Evolutionary conservation across 2,113 vertebrate genomes (phyloP).

Genomic region (Barbus barbus): DNA sequence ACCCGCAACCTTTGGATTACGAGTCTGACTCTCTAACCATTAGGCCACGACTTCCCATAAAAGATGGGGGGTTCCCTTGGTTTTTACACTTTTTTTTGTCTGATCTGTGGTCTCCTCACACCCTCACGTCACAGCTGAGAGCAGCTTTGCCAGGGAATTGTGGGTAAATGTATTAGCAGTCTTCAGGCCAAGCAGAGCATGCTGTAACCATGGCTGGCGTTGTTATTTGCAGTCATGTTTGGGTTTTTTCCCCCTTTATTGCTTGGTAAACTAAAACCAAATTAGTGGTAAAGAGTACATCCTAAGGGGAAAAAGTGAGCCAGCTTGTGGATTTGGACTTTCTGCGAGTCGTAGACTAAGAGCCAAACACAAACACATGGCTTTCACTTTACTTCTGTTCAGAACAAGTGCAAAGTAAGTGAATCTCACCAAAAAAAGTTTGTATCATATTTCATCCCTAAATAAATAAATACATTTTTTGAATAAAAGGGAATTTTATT

Average conservation of each 20-base stretch:
- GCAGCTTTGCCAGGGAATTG: conserved; percentile 56
- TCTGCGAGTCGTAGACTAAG: neutral
- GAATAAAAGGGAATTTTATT: too few relatives aligned
- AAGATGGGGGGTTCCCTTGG: too few relatives aligned
- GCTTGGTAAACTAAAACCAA: conserved; percentile 47
- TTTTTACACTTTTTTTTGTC: too few relatives aligned
- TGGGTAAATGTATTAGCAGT: conserved; percentile 61
- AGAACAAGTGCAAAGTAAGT: neutral
- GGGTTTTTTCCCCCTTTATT: conserved; percentile 39
- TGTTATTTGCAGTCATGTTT: conserved; percentile 13
- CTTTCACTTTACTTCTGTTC: neutral
- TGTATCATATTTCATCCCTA: neutral
- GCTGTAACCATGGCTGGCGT: conserved; percentile 53
- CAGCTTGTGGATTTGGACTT: conserved; percentile 45
- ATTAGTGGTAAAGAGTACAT: conserved; percentile 47
- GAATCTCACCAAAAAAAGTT: neutral
- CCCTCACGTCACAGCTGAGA: neutral
- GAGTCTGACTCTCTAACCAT: too few relatives aligned
- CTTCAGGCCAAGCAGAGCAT: conserved; percentile 60
- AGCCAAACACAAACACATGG: conserved; percentile 10
- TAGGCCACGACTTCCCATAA: too few relatives aligned
- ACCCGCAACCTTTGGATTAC: too few relatives aligned
- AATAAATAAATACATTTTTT: too few relatives aligned
- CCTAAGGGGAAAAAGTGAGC: conserved; percentile 4
- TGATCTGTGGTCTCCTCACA: too few relatives aligned